Percentiles rank a stretch among this genome's conserved stretches.
Evolutionary conservation across 2,797 vertebrate genomes (phyloP).

Genomic region (Vespertilio murinus): DNA sequence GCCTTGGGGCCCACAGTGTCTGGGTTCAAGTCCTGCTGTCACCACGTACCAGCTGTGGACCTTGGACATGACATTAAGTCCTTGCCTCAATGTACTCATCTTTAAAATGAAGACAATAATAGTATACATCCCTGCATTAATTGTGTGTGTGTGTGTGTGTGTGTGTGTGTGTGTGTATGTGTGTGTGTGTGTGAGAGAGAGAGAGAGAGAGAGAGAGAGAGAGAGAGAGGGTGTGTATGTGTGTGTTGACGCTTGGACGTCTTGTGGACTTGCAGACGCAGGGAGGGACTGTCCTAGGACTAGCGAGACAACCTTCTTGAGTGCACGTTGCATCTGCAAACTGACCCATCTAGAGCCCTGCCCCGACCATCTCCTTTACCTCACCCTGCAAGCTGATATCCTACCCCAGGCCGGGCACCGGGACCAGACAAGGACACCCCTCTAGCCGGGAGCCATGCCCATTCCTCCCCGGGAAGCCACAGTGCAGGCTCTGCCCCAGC

Average conservation of each 20-base stretch:
- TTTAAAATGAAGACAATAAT: background rate
- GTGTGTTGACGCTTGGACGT: background rate
- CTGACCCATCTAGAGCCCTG: background rate
- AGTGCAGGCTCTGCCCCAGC: rapidly evolving
- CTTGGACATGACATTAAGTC: background rate
- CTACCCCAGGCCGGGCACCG: background rate
- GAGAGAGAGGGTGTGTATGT: no score
- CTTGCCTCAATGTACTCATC: background rate
- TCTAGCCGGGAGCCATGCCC: rapidly evolving
- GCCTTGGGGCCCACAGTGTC: background rate
- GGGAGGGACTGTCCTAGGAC: background rate
- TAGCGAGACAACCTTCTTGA: background rate
- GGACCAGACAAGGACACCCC: no score
- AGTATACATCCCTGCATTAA: background rate
- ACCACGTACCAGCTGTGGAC: background rate
- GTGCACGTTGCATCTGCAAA: background rate
- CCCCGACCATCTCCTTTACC: background rate
- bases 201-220: no score
- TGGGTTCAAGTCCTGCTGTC: rapidly evolving
- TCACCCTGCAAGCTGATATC: background rate
- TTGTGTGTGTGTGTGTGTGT: background rate
- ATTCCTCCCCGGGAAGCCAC: background rate
- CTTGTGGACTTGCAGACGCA: background rate
- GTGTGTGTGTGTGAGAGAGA: no score
- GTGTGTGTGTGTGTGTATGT: background rate